Conservation (phyloP, 2,797 vertebrate genomes). For the Graptemys geographica region DNA sequence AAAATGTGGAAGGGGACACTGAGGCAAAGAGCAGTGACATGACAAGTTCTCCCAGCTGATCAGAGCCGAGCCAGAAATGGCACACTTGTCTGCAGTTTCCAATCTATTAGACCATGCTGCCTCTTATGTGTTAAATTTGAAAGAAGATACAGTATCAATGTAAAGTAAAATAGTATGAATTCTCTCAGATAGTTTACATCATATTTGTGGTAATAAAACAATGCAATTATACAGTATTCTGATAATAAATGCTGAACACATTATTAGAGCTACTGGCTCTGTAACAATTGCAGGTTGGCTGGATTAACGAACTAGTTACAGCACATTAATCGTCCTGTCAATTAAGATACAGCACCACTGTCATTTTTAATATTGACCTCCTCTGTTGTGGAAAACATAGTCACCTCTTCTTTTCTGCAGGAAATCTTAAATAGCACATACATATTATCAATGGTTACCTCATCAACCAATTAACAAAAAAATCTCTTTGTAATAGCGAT, state of each 20-base stretch:
- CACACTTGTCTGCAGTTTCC: background rate
- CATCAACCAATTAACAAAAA: background rate
- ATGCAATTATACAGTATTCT: background rate
- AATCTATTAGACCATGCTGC: rapidly evolving
- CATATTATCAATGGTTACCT: background rate
- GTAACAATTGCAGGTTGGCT: background rate
- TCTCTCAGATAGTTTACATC: rapidly evolving
- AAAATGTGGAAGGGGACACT: background rate
- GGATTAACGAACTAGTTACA: background rate
- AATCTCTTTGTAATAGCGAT: background rate
- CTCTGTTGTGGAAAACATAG: background rate
- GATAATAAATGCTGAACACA: background rate
- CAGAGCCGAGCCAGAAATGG: too few species aligned
- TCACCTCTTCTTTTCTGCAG: rapidly evolving
- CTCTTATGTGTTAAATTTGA: background rate
- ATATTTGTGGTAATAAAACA: background rate
- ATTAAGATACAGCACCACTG: background rate
- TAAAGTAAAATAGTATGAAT: background rate
- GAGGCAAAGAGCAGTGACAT: rapidly evolving
- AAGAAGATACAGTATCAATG: background rate
- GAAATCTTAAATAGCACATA: rapidly evolving
- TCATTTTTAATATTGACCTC: background rate
- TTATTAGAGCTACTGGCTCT: background rate
- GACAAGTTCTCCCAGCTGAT: background rate
- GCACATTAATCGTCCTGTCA: background rate